Evolutionary conservation across 2,113 vertebrate genomes (phyloP).

Genomic region (Engraulis encrasicolus): DNA sequence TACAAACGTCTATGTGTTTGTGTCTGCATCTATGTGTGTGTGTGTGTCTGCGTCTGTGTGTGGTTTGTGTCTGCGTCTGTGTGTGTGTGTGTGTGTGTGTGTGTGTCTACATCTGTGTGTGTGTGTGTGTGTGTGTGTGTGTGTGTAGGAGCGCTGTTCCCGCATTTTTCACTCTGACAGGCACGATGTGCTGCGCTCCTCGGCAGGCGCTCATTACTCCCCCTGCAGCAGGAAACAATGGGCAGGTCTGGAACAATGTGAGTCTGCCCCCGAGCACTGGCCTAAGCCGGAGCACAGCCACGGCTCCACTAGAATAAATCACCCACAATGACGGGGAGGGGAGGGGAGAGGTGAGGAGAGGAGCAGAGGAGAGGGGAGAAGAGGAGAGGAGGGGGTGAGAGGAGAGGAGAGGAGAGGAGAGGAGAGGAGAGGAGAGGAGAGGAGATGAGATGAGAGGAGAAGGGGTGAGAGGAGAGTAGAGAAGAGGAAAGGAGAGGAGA

Average conservation of each 20-base stretch:
- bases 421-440: too few species aligned
- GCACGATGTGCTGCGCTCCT: constrained; percentile 47
- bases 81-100: too few species aligned
- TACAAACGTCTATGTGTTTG: not conserved
- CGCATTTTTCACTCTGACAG: constrained; percentile 61
- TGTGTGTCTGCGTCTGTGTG: too few species aligned
- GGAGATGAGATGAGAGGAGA: too few species aligned
- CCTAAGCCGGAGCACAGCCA: constrained; percentile 50
- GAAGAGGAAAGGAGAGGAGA: too few species aligned
- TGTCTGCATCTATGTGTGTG: too few species aligned
- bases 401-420: not conserved
- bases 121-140: not conserved
- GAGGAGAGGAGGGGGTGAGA: not conserved
- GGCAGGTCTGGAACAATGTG: constrained; percentile 58
- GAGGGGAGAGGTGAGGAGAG: not conserved
- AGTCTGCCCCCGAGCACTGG: constrained; percentile 54
- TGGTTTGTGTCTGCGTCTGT: too few species aligned
- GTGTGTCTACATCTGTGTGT: too few species aligned
- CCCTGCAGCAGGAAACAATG: constrained; percentile 55
- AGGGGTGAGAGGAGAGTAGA: too few species aligned
- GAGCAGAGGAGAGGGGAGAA: too few species aligned
- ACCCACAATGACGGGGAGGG: constrained; percentile 34
- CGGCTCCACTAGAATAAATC: constrained; percentile 61
- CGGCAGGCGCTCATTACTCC: constrained; percentile 59
- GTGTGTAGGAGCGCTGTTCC: constrained; percentile 16